These are phyloP conservation scores for Sciurus niger DNA, from an alignment of 2,113 vertebrate species.

Conservation along the genomic window DNA sequence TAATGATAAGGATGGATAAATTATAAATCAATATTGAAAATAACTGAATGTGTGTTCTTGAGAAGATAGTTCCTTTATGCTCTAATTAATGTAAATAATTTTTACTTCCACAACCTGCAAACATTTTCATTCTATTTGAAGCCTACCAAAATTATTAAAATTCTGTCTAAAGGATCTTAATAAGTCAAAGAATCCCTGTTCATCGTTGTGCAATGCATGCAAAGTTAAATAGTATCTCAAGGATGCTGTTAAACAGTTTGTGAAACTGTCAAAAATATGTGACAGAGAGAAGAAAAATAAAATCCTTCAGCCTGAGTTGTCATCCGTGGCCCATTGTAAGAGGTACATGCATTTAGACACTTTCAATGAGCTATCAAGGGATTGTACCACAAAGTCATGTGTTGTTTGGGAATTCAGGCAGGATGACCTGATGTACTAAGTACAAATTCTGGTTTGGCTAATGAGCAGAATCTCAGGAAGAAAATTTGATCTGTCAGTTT, in stretches of 20 bases:
- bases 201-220: neutral
- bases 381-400: constrained; percentile 67
- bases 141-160: neutral
- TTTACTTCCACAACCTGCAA: constrained; percentile 22
- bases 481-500: constrained; percentile 83
- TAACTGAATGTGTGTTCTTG: neutral
- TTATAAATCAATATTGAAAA: neutral
- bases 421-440: constrained; percentile 63
- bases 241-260: constrained; percentile 68
- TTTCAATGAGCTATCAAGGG: constrained; percentile 75
- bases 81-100: constrained; percentile 15
- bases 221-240: constrained; percentile 59
- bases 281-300: constrained; percentile 64
- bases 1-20: neutral
- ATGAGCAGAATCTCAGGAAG: constrained; percentile 82
- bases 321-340: constrained; percentile 70
- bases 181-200: neutral
- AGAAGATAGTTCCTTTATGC: neutral
- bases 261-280: constrained; percentile 80
- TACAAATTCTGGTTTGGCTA: constrained; percentile 80
- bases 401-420: constrained; percentile 49
- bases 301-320: constrained; percentile 66
- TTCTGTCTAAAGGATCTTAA: neutral
- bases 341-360: constrained; percentile 70
- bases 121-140: constrained; percentile 66